Evolutionary conservation across 1,140 invertebrate species (phyloP), one percentile per base, ranked within the genome.

Genomic region (Drosophila willistoni): DNA sequence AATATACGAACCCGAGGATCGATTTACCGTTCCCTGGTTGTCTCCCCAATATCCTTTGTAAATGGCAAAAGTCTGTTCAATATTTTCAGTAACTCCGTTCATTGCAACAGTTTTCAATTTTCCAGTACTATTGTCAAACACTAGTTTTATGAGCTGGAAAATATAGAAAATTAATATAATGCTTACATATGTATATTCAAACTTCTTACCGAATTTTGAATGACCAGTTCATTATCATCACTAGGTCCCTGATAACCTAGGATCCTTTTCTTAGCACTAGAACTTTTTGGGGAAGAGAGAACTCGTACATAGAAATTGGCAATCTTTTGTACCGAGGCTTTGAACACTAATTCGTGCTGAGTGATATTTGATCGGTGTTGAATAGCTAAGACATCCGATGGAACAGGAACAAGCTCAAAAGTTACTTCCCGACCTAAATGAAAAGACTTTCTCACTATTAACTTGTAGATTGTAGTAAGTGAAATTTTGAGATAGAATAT

Each of bases 1-100:
- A 64, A 97, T 96, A 79, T 98, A 98, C 0, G 97, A 97, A 0
- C 97, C 97, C 0, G 96, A 97, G 0, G 96, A 95, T 59, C 96
- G 90, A 73, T 94, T 94, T 17, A 92, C 91, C 7, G 90, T 68
- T 17, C 73, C 73, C 5, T 78, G 67, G 79, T 96, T 96, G 65
- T 95, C 93, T 13, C 95, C 95, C 51, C 90, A 82, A 44, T 93
- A 93, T 13, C 94, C 95, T 68, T 94, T 92, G 90, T 98, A 99
- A 89, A 95, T 97, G 42, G 94, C 93, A 82, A 97, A 96, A 14
- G 95, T 94, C 90, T 98, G 97, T 2, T 73, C 68, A 22, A 91
- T 67, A 29, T 76, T 71, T 29, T 83, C 78, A 6, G 68, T 66
- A 1, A 91, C 12, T 0, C 81, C 92, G 70, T 94, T 92, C 64